phyloP scores from a whole-genome alignment of 2,888 invertebrate species.

The Tigriopus californicus region DNA sequence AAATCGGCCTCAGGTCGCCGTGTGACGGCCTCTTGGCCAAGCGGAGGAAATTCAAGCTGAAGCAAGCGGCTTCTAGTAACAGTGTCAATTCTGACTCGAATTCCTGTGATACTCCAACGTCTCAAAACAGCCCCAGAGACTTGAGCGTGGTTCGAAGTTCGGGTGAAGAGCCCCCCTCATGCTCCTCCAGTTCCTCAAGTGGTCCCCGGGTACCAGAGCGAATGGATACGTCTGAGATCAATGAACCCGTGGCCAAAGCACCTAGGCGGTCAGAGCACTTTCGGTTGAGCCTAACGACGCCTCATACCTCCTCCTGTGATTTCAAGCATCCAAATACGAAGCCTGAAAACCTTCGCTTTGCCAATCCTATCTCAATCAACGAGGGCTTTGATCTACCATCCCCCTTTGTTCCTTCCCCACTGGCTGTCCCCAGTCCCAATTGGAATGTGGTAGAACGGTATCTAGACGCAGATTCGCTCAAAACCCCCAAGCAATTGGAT shows the following conservation, averaged over 20 bases:
- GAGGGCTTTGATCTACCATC: background rate
- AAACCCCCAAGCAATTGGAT: conserved; percentile 12
- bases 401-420: background rate
- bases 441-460: conserved; percentile 11
- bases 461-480: conserved; percentile 2
- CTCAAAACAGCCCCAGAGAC: conserved; percentile 9
- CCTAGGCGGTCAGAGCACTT: background rate
- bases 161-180: background rate
- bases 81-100: conserved; percentile 8
- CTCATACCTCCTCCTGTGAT: background rate
- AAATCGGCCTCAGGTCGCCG: conserved; percentile 12
- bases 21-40: conserved; percentile 11
- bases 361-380: background rate
- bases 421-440: conserved; percentile 10
- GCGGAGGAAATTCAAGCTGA: conserved; percentile 5
- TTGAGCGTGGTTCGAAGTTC: background rate
- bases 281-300: background rate
- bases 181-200: too few relatives aligned
- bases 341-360: background rate
- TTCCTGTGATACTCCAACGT: conserved; percentile 7
- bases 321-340: background rate
- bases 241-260: too few relatives aligned
- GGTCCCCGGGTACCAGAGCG: background rate
- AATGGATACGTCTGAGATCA: background rate
- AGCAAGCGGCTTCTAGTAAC: background rate